Evolutionary conservation across 1,140 invertebrate genomes (phyloP).

Genomic region (Drusus annulatus): DNA sequence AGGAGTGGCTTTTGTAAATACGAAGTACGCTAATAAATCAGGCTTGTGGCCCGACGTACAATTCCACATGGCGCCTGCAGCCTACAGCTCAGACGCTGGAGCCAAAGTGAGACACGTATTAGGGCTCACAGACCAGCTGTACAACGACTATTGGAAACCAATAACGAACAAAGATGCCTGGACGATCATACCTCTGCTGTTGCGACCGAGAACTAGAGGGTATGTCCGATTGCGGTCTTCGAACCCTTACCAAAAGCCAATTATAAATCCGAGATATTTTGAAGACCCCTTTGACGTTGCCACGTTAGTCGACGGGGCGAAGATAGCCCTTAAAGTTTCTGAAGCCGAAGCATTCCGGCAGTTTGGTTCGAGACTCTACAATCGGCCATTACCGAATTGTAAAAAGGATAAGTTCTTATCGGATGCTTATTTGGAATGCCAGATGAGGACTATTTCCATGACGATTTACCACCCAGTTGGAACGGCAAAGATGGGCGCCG

Average conservation of each 20-base stretch:
- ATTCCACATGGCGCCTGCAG: slow-evolving; percentile 88
- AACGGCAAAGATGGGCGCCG: slow-evolving; percentile 74
- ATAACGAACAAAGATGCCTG: slow-evolving; percentile 90
- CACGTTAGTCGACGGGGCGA: slow-evolving; percentile 84
- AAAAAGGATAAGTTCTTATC: slow-evolving; percentile 79
- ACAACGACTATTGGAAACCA: slow-evolving; percentile 76
- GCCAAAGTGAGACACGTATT: slow-evolving; percentile 83
- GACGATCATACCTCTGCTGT: slow-evolving; percentile 84
- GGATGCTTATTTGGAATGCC: slow-evolving; percentile 91
- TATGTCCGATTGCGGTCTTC: slow-evolving; percentile 81
- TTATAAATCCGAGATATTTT: slow-evolving; percentile 93
- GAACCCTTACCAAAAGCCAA: slow-evolving; percentile 86
- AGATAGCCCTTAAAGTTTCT: slow-evolving; percentile 84
- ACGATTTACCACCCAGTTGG: slow-evolving; percentile 80
- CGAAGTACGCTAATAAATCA: slow-evolving; percentile 82
- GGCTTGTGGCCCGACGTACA: slow-evolving; percentile 88
- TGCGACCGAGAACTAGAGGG: slow-evolving; percentile 88
- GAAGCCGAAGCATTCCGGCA: slow-evolving; percentile 85
- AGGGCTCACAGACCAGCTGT: slow-evolving; percentile 84
- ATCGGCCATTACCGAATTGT: slow-evolving; percentile 86
- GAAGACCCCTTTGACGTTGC: slow-evolving; percentile 84
- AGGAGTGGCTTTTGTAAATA: slow-evolving; percentile 87
- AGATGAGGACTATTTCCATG: slow-evolving; percentile 84
- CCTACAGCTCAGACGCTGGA: slow-evolving; percentile 85
- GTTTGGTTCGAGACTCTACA: slow-evolving; percentile 84